A percentile compares a stretch with the other conserved stretches of the same genome.
These are phyloP conservation scores for Pardalotus punctatus DNA, from an alignment of 2,113 vertebrate species.

Conservation along the genomic window DNA sequence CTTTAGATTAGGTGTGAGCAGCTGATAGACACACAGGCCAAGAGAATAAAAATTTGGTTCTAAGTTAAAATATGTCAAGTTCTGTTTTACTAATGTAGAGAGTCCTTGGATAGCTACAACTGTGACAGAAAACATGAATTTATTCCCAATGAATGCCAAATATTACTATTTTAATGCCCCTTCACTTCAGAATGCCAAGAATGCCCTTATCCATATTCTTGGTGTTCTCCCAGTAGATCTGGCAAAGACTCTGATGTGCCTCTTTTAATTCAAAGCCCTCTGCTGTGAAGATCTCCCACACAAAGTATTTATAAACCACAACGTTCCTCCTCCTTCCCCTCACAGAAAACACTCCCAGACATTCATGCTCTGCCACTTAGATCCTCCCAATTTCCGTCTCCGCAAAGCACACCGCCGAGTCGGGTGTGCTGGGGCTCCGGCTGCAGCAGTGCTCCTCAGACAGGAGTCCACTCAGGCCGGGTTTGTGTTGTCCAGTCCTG, in stretches of 20 bases:
- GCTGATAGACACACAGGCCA: neutral
- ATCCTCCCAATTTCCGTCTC: neutral
- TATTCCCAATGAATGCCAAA: neutral
- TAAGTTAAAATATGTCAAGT: neutral
- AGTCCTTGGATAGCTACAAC: neutral
- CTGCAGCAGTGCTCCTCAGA: neutral
- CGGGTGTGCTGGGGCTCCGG: neutral
- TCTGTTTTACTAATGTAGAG: neutral
- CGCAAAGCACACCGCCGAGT: neutral
- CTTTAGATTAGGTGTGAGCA: neutral
- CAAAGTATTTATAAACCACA: constrained; percentile 26
- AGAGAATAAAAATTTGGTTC: neutral
- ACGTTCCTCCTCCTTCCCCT: neutral
- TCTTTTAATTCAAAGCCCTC: constrained; percentile 7
- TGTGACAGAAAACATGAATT: neutral
- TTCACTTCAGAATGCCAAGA: constrained; percentile 38
- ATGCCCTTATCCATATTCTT: constrained; percentile 15
- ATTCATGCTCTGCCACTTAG: neutral
- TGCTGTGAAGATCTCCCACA: constrained; percentile 7
- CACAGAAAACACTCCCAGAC: neutral
- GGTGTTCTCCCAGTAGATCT: constrained; percentile 34
- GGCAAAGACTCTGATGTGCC: neutral
- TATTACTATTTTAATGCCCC: neutral
- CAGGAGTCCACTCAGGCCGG: neutral
- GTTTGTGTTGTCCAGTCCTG: too few relatives aligned